Conservation (phyloP, 2,797 vertebrate genomes). For the Eupleurogrammus muticus region DNA sequence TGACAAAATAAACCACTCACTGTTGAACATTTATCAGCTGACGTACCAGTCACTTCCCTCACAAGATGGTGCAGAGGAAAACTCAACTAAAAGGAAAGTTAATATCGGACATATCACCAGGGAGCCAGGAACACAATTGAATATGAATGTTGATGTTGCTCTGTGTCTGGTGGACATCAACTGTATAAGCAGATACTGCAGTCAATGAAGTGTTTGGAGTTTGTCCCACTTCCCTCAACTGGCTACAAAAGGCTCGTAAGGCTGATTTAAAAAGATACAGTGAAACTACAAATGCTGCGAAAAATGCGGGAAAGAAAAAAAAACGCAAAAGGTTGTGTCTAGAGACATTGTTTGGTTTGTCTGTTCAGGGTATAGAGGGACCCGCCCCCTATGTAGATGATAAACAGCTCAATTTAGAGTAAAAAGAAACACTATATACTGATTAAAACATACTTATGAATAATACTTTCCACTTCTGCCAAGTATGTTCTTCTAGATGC, state of each 20-base stretch:
- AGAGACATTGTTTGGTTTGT: too few species aligned
- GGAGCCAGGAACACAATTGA: neutral
- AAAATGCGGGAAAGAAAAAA: too few species aligned
- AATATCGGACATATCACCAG: conserved; percentile 1
- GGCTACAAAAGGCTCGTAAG: neutral
- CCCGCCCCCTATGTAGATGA: too few species aligned
- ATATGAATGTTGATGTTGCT: conserved; percentile 11
- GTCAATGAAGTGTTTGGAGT: neutral
- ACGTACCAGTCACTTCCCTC: neutral
- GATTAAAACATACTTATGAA: too few species aligned
- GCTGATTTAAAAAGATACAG: neutral
- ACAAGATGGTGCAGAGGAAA: neutral
- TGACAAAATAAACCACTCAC: neutral
- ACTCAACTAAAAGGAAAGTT: neutral
- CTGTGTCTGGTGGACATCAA: conserved; percentile 3
- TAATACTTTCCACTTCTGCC: too few species aligned
- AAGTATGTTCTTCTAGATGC: too few species aligned
- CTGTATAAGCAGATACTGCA: neutral
- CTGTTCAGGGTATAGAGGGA: too few species aligned
- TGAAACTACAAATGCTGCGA: too few species aligned
- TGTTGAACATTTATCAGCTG: neutral
- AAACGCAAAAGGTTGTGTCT: too few species aligned
- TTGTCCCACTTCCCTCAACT: neutral
- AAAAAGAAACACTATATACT: too few species aligned
- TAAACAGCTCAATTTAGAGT: too few species aligned